A percentile compares a stretch with the other conserved stretches of the same genome.
Conservation (phyloP, 2,113 vertebrate genomes). For the Ochotona curzoniae region DNA sequence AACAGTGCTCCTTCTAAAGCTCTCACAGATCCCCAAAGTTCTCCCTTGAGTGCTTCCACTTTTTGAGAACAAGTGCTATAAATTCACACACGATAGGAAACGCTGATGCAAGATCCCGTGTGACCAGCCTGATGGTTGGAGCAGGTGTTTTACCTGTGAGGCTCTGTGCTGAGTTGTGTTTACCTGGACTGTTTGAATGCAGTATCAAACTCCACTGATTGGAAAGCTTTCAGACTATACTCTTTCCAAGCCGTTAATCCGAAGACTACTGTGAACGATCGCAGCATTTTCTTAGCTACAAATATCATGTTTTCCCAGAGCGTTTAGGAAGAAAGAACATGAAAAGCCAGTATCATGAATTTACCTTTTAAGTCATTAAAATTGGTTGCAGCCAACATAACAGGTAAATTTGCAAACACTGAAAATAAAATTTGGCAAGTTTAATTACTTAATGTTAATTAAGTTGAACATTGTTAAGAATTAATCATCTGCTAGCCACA, state of each 20-base stretch:
- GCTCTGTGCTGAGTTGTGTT: not conserved
- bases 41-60: not conserved
- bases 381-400: not conserved
- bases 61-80: not conserved
- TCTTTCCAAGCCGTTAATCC: not conserved
- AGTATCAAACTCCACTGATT: not conserved
- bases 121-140: not conserved
- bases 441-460: constrained; percentile 11
- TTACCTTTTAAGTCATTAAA: constrained; percentile 49
- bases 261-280: not conserved
- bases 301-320: not conserved
- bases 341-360: not conserved
- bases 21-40: not conserved
- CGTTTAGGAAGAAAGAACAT: not conserved
- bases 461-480: constrained; percentile 47
- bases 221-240: constrained; percentile 13
- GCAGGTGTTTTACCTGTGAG: not conserved
- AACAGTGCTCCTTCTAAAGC: not conserved
- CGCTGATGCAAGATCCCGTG: not conserved
- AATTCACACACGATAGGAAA: not conserved
- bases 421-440: constrained; percentile 4
- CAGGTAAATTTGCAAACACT: not conserved
- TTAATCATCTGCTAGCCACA: not conserved
- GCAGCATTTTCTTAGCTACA: not conserved
- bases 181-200: not conserved